A percentile compares a stretch with the other conserved stretches of the same genome.
Evolutionary conservation across 2,113 vertebrate species (phyloP).

Genomic region (Leptosomus discolor): DNA sequence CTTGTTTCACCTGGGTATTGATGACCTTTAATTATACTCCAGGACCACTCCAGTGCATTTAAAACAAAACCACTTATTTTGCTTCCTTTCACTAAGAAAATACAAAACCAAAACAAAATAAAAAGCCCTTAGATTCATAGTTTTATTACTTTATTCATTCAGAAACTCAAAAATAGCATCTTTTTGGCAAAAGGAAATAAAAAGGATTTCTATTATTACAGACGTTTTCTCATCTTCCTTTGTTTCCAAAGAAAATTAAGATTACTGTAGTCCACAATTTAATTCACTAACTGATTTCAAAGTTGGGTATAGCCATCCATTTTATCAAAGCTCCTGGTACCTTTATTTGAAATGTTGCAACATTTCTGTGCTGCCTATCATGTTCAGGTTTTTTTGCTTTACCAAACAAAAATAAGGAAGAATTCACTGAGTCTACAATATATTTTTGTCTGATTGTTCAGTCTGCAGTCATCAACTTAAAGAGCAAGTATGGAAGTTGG

Average conservation of each 20-base stretch:
- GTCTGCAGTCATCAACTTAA: not conserved
- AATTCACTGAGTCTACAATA: not conserved
- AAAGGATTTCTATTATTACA: not conserved
- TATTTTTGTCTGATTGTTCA: not conserved
- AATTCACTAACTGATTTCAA: conserved; percentile 11
- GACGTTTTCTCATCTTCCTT: not conserved
- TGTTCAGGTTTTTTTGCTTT: not conserved
- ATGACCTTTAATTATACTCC: not conserved
- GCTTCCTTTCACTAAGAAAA: not conserved
- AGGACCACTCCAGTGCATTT: not conserved
- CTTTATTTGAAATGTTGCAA: not conserved
- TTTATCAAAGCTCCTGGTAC: not conserved
- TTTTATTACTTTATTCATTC: not conserved
- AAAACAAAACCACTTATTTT: not conserved
- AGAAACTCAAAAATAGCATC: not conserved
- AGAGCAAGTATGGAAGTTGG: not conserved
- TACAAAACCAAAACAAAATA: not conserved
- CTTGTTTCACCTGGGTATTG: conserved; percentile 16
- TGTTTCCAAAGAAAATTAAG: conserved; percentile 37
- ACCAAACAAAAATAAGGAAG: not conserved
- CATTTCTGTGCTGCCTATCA: not conserved
- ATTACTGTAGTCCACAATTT: not conserved
- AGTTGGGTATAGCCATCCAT: not conserved
- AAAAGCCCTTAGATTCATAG: not conserved
- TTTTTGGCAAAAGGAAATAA: conserved; percentile 3